These are phyloP conservation scores for Perdita meconis DNA, from an alignment of 2,888 invertebrate species.

Conservation along the genomic window DNA sequence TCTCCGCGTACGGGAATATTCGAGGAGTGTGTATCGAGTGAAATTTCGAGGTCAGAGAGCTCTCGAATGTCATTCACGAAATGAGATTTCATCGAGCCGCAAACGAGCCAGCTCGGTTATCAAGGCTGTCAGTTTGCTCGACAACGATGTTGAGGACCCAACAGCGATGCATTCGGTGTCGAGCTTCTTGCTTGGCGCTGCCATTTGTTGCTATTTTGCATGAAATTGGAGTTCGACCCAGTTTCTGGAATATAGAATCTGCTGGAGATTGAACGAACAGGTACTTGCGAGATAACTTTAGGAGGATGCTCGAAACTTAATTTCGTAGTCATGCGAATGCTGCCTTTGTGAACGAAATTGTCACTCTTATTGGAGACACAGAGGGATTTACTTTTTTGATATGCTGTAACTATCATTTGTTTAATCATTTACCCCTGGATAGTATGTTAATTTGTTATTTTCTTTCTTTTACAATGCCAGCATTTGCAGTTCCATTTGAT, in stretches of 20 bases:
- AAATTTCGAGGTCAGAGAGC: conserved; percentile 4
- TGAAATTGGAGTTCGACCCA: conserved; percentile 47
- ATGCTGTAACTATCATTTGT: background rate
- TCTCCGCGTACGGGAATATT: too few relatives aligned
- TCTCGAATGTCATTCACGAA: background rate
- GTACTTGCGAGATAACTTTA: conserved; percentile 12
- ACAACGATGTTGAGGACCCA: conserved; percentile 11
- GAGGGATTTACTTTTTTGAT: background rate
- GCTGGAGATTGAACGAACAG: too few relatives aligned
- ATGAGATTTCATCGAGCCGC: conserved; percentile 21
- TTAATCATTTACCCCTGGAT: background rate
- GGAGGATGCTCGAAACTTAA: conserved; percentile 6
- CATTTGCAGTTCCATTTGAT: too few relatives aligned
- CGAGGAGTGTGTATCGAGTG: background rate
- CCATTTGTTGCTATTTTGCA: conserved; percentile 41
- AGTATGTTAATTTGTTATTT: too few relatives aligned
- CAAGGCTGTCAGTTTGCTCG: conserved; percentile 13
- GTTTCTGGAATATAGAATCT: conserved; percentile 22
- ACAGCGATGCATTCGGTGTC: conserved; percentile 5
- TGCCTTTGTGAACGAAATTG: background rate
- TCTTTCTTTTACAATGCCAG: too few relatives aligned
- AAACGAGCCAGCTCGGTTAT: conserved; percentile 16
- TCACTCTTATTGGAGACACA: background rate
- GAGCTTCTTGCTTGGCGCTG: conserved; percentile 22
- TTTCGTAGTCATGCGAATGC: background rate